Evolutionary conservation across 2,113 vertebrate species (phyloP).

Genomic region (Scortum barcoo): DNA sequence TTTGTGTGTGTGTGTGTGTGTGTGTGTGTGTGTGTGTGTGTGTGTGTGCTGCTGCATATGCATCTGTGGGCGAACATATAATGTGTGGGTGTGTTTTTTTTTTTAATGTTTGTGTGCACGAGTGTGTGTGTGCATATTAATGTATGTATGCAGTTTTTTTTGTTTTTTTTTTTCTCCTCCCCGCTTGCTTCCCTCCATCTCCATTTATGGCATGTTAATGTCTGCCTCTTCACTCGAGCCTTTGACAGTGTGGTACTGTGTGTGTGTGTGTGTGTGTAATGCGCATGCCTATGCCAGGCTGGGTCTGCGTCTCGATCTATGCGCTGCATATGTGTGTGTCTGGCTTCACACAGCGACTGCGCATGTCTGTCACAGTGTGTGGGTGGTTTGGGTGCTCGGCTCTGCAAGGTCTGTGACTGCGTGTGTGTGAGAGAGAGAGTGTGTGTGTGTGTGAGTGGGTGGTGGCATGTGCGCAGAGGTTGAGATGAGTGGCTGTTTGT

Average conservation of each 20-base stretch:
- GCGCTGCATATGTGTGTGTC: slow-evolving; percentile 77
- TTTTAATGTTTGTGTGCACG: slow-evolving; percentile 45
- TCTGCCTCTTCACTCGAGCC: slow-evolving; percentile 71
- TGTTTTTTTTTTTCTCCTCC: slow-evolving; percentile 25
- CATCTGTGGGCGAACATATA: slow-evolving; percentile 39
- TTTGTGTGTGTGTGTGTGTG: slow-evolving; percentile 36
- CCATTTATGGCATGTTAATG: slow-evolving; percentile 83
- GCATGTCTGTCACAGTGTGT: slow-evolving; percentile 78
- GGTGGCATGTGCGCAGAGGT: slow-evolving; percentile 71
- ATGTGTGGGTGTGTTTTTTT: slow-evolving; percentile 58
- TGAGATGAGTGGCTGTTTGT: slow-evolving; percentile 80
- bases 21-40: slow-evolving; percentile 44
- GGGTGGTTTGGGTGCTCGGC: slow-evolving; percentile 76
- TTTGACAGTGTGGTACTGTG: slow-evolving; percentile 54
- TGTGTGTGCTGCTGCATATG: too few relatives aligned
- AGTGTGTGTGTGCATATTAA: slow-evolving; percentile 65
- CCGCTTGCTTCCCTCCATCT: slow-evolving; percentile 64
- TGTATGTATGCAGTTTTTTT: slow-evolving; percentile 69
- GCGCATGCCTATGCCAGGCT: slow-evolving; percentile 66
- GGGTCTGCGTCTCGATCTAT: slow-evolving; percentile 74
- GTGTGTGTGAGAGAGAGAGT: slow-evolving; percentile 34
- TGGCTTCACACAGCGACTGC: slow-evolving; percentile 67
- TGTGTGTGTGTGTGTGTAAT: slow-evolving; percentile 45
- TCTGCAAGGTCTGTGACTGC: slow-evolving; percentile 65
- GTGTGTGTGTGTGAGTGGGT: slow-evolving; percentile 33